phyloP scores from a whole-genome alignment of 2,888 invertebrate genomes.

The Oscheius sp. region DNA sequence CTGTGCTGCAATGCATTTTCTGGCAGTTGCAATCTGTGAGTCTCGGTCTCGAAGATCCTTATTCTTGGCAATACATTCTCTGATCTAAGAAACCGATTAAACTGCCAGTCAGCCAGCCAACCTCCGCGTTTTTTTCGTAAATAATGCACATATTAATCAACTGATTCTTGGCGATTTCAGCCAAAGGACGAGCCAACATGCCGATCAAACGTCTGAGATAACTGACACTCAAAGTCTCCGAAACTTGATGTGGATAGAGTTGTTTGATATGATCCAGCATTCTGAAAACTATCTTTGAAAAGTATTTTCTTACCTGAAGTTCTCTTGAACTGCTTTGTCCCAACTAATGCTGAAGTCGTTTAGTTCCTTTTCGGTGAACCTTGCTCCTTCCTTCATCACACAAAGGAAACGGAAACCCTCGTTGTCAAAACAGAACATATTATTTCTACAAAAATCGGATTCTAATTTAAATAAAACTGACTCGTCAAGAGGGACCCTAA shows the following conservation, averaged over 20 bases:
- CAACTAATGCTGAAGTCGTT: conserved; percentile 2
- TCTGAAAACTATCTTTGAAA: neutral
- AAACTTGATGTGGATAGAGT: conserved; percentile 1
- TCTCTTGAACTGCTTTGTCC: neutral
- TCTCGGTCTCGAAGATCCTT: neutral
- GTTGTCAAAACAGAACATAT: conserved; percentile 1
- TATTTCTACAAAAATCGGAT: neutral
- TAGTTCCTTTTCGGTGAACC: neutral
- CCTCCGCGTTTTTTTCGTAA: conserved; percentile 1
- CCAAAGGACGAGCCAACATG: conserved; percentile 12
- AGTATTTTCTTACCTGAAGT: neutral
- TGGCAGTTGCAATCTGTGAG: too few species aligned
- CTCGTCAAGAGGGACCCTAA: conserved; percentile 19
- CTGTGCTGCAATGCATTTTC: too few species aligned
- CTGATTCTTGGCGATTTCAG: conserved; percentile 23
- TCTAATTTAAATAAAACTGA: neutral
- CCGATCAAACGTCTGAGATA: neutral
- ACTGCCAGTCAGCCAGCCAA: neutral
- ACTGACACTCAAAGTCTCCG: conserved; percentile 23
- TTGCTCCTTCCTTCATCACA: neutral
- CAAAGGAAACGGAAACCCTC: conserved; percentile 6
- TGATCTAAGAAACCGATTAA: neutral
- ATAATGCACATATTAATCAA: conserved; percentile 4
- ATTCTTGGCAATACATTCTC: neutral
- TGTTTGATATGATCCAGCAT: neutral